Percentiles rank a stretch among this genome's conserved stretches.
These are phyloP conservation scores for Dendropsophus ebraccatus DNA, from an alignment of 2,113 vertebrate genomes.

Conservation along the genomic window DNA sequence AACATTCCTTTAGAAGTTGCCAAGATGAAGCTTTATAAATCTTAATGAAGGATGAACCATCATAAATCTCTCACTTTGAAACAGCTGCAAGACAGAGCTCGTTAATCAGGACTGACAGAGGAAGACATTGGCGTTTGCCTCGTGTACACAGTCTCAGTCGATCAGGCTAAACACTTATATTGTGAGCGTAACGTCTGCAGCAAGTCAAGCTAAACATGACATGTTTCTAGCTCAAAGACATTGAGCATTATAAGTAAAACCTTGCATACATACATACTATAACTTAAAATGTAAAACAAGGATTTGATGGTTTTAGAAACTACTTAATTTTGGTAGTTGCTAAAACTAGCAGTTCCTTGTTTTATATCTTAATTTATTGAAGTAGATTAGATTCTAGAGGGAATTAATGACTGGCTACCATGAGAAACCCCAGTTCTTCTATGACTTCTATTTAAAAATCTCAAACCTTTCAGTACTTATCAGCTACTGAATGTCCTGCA, in stretches of 20 bases:
- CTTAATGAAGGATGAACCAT: constrained; percentile 24
- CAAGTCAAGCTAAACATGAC: background rate
- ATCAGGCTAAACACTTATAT: constrained; percentile 17
- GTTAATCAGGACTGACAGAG: constrained; percentile 21
- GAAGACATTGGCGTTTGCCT: background rate
- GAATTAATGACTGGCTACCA: background rate
- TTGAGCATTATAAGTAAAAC: background rate
- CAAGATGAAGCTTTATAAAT: constrained; percentile 31
- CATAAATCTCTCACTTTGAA: constrained; percentile 31
- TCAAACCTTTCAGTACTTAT: too few relatives aligned
- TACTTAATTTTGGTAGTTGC: background rate
- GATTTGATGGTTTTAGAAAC: too few relatives aligned
- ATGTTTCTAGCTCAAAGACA: background rate
- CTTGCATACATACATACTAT: background rate
- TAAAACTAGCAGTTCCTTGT: background rate
- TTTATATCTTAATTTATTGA: background rate
- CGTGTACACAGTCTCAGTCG: background rate
- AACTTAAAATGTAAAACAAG: background rate
- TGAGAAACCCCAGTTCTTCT: too few relatives aligned
- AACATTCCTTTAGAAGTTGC: constrained; percentile 40
- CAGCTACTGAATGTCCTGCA: too few relatives aligned
- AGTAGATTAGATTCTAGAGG: background rate
- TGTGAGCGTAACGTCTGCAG: background rate
- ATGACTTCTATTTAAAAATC: too few relatives aligned
- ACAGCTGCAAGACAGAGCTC: constrained; percentile 21